A percentile compares a stretch with the other conserved stretches of the same genome.
Evolutionary conservation across 2,888 invertebrate species (phyloP).

Genomic region (Sesia apiformis): DNA sequence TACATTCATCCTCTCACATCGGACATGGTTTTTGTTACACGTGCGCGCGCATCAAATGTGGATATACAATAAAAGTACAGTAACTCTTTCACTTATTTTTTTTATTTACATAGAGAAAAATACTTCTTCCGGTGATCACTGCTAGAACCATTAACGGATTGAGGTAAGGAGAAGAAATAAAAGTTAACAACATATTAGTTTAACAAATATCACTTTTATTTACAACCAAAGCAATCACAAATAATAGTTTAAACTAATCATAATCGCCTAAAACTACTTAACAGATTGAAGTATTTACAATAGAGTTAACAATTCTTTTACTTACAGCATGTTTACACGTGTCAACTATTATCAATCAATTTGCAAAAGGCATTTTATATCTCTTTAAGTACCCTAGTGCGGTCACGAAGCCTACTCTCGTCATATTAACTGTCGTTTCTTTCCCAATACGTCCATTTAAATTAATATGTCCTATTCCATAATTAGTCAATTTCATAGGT

Average conservation of each 20-base stretch:
- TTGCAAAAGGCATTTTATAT: constrained; percentile 18
- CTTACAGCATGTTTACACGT: constrained; percentile 27
- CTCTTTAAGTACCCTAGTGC: constrained; percentile 10
- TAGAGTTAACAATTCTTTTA: constrained; percentile 61
- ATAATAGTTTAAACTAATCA: constrained; percentile 63
- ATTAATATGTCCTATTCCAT: no score
- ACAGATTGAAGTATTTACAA: constrained; percentile 72
- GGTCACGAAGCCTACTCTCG: no score
- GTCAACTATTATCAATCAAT: constrained; percentile 16
- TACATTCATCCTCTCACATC: no score
- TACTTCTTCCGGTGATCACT: no score
- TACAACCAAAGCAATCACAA: constrained; percentile 74
- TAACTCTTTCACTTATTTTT: no score
- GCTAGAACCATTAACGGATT: neutral
- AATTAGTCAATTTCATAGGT: no score
- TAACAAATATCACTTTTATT: constrained; percentile 74
- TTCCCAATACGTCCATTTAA: no score
- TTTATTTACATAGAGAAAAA: no score
- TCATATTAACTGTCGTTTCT: no score
- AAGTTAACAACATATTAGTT: constrained; percentile 71
- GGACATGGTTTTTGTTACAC: no score
- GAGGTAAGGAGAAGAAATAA: constrained; percentile 10
- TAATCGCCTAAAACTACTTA: constrained; percentile 73
- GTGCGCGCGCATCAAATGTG: no score
- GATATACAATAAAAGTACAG: no score